Base-by-base conservation (phyloP, 53 echinoderm and acorn worm genomes). In the Holothuria scabra region DNA sequence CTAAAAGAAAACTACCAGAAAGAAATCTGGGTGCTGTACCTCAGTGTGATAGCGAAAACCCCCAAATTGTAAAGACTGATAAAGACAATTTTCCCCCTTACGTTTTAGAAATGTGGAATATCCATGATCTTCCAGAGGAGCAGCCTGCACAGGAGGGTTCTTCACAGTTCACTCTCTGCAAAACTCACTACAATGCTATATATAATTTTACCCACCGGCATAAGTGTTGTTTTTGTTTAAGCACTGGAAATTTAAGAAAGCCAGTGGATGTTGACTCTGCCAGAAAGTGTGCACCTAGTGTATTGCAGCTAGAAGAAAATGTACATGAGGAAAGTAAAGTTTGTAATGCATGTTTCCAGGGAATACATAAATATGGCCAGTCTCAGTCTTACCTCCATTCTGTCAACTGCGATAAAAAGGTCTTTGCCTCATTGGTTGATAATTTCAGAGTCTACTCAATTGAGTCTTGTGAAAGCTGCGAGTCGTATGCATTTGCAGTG, bases 401-500 rank as follows among this genome's bases (percentile, higher is more conserved):
- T 70, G 10, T 70, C 14, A 70, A 70, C 70, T 70, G 33, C 12
- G 35, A 31, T n/a, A 70, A 12, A 13, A 38, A 35, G 23, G 20
- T 16, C n/a, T 70, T 70, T 34, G n/a, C 33, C 12, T 70, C 70
- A 12, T 70, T 70, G n/a, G 70, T 70, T 70, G 28, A 22, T 29
- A 35, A 3, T 32, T 5, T 34, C 34, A 70, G 71, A 70, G 31
- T 34, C 71, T 34, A n/a, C 38, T 19, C 71, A n/a, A 32, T 70
- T 70, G 71, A 70, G 16, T 34, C 10, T 29, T 34, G 71, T 31
- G 18, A 37, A 12, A 37, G 38, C 38, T 70, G 31, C n/a, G 71
- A 70, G 38, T 34, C 71, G 12, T 70, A 30, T 70, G 37, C 71
- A 32, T 70, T 70, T 70, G 48, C 74, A 74, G 74, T n/a, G 38